These are phyloP conservation scores for Pyrrhosoma nymphula DNA, from an alignment of 2,888 invertebrate species.

Conservation along the genomic window DNA sequence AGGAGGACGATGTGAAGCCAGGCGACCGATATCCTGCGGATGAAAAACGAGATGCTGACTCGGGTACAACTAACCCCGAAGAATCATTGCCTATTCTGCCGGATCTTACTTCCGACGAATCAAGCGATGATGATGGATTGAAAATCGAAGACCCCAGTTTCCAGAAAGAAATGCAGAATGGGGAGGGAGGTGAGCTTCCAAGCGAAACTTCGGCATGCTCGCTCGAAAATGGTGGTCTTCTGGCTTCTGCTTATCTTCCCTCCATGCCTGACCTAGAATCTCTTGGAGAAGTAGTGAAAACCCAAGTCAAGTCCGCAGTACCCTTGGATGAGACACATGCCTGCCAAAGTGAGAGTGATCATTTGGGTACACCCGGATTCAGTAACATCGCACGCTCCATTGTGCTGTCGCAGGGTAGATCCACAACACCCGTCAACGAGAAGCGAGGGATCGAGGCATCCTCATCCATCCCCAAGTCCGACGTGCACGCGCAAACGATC, in stretches of 20 bases:
- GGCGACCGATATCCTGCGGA: no score
- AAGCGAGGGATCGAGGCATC: not conserved
- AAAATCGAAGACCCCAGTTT: no score
- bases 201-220: not conserved
- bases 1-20: no score
- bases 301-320: not conserved
- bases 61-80: no score
- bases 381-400: not conserved
- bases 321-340: not conserved
- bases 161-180: no score
- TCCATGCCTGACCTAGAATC: not conserved
- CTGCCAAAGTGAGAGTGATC: no score
- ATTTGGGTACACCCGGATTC: not conserved
- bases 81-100: no score
- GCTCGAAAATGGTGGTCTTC: not conserved
- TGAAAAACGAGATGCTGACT: no score
- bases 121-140: no score
- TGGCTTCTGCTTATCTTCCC: conserved; percentile 8
- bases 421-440: not conserved
- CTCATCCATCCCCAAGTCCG: not conserved
- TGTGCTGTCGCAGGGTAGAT: not conserved
- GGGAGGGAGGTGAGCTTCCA: no score
- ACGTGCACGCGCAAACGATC: not conserved
- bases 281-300: not conserved
- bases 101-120: no score